phyloP scores from a whole-genome alignment of 2,888 invertebrate genomes.

The Zeuzera pyrina region DNA sequence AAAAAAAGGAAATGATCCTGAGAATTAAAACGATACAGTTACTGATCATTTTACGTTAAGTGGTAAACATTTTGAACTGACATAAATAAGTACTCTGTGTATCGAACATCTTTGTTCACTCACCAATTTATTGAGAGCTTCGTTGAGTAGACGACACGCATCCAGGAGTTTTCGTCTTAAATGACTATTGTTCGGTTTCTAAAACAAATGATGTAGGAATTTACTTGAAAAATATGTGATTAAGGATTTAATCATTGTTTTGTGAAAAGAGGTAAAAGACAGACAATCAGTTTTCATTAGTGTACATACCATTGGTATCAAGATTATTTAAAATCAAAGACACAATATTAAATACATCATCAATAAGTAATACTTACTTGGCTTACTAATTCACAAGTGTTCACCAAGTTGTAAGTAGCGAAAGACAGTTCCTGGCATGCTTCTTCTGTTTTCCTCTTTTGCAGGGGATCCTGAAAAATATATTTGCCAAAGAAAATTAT shows the following conservation, averaged over 20 bases:
- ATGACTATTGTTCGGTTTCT: constrained; percentile 30
- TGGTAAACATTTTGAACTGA: too few relatives aligned
- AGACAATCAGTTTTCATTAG: too few relatives aligned
- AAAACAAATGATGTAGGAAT: too few relatives aligned
- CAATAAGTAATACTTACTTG: constrained; percentile 22
- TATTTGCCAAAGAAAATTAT: too few relatives aligned
- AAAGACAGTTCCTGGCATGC: constrained; percentile 36
- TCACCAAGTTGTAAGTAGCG: constrained; percentile 38
- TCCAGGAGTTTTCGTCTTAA: constrained; percentile 30
- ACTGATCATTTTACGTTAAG: too few relatives aligned
- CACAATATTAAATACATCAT: not conserved
- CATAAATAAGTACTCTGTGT: too few relatives aligned
- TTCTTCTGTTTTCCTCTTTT: constrained; percentile 36
- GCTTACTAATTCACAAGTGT: constrained; percentile 32
- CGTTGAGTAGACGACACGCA: constrained; percentile 35
- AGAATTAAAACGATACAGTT: too few relatives aligned
- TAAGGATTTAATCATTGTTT: too few relatives aligned
- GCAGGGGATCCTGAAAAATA: constrained; percentile 31
- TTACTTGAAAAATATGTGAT: too few relatives aligned
- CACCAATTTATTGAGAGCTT: constrained; percentile 44
- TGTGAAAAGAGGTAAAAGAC: too few relatives aligned
- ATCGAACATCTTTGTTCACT: constrained; percentile 15
- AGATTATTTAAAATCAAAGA: not conserved
- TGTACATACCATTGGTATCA: too few relatives aligned
- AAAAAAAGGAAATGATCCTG: too few relatives aligned